Percentiles rank a stretch among this genome's conserved stretches.
Evolutionary conservation across 2,797 vertebrate species (phyloP).

Genomic region (Rhynchonycteris naso): DNA sequence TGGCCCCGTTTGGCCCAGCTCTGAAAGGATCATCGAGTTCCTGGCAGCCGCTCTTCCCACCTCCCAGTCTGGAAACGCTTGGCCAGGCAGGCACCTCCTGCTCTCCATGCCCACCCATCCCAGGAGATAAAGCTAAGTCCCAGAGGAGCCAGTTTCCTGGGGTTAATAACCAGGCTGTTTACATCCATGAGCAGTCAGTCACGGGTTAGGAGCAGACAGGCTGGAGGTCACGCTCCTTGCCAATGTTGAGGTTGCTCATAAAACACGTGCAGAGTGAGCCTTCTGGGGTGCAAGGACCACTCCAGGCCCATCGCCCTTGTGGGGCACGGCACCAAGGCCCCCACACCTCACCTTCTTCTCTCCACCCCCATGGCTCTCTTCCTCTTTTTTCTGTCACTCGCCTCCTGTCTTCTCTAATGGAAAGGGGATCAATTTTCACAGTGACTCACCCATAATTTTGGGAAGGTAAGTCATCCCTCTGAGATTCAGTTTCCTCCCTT

Average conservation of each 20-base stretch:
- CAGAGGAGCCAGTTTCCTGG: constrained; percentile 11
- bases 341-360: neutral
- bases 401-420: neutral
- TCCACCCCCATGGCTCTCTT: neutral
- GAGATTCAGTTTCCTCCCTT: neutral
- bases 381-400: neutral
- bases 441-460: neutral
- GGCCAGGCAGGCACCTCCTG: neutral
- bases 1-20: neutral
- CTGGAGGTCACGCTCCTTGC: constrained; percentile 47
- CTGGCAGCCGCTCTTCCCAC: neutral
- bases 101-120: neutral
- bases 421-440: neutral
- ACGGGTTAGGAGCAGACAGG: constrained; percentile 33
- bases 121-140: constrained; percentile 1
- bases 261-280: constrained; percentile 31
- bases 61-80: constrained; percentile 48
- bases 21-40: neutral
- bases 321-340: neutral
- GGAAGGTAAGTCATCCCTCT: neutral
- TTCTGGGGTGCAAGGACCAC: neutral
- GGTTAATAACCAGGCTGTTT: constrained; percentile 71
- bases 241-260: constrained; percentile 25
- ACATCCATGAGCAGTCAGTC: constrained; percentile 56
- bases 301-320: neutral